Evolutionary conservation across 2,113 vertebrate genomes (phyloP).

Genomic region (Mus pahari): DNA sequence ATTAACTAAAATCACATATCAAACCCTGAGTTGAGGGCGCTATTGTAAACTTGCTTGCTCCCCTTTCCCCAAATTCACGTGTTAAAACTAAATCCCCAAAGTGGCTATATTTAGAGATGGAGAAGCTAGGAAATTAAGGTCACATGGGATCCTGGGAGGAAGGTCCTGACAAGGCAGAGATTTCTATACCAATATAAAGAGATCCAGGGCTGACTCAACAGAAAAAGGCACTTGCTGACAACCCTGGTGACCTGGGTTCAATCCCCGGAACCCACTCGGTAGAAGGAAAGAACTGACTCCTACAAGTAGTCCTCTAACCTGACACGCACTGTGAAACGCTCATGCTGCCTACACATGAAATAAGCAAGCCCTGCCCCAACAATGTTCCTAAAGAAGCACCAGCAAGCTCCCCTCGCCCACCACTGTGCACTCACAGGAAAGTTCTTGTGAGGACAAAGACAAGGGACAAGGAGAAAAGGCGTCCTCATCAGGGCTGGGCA

Average conservation of each 20-base stretch:
- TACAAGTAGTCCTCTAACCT: not conserved
- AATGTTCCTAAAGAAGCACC: not conserved
- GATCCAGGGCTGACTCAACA: not conserved
- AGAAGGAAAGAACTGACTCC: not conserved
- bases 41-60: not conserved
- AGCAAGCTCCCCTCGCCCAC: not conserved
- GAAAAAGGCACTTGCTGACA: not conserved
- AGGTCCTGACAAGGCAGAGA: not conserved
- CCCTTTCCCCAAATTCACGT: not conserved
- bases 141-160: not conserved
- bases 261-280: not conserved
- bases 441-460: not conserved
- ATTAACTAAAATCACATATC: constrained; percentile 40
- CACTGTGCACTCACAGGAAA: not conserved
- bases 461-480: not conserved
- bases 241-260: not conserved
- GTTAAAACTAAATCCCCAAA: not conserved
- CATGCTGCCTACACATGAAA: not conserved
- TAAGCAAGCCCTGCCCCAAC: not conserved
- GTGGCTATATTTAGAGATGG: not conserved
- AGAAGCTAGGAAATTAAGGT: not conserved
- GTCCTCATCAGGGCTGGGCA: not conserved
- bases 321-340: not conserved
- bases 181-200: not conserved
- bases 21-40: not conserved